Evolutionary conservation across 1,140 invertebrate species (phyloP).

Genomic region (Ips nitidus): DNA sequence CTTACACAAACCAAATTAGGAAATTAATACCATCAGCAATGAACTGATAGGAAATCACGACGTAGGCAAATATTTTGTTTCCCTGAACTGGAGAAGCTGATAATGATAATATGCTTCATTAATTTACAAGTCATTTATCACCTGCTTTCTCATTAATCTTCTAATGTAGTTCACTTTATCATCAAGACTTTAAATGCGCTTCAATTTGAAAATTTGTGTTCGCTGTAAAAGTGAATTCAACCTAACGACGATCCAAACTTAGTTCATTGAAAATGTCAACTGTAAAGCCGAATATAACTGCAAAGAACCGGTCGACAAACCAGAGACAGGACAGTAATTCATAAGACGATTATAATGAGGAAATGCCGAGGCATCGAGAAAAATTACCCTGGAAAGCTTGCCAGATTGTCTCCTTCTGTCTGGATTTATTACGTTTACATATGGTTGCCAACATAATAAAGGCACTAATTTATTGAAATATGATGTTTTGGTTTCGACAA

Average conservation of each 20-base stretch:
- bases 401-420: not conserved
- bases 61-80: too few species aligned
- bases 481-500: too few species aligned
- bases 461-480: too few species aligned
- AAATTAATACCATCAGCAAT: too few species aligned
- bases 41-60: too few species aligned
- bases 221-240: not conserved
- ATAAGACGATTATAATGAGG: not conserved
- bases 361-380: not conserved
- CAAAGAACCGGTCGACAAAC: not conserved
- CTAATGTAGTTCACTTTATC: not conserved
- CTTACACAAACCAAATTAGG: too few species aligned
- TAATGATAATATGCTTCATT: too few species aligned
- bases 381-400: constrained; percentile 1
- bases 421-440: too few species aligned
- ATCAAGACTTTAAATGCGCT: not conserved
- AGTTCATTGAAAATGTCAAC: constrained; percentile 2
- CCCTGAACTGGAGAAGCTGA: too few species aligned
- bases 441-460: too few species aligned
- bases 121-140: too few species aligned
- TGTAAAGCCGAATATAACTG: not conserved
- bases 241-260: not conserved
- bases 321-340: not conserved
- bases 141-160: too few species aligned
- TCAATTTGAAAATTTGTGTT: not conserved